Evolutionary conservation across 2,113 vertebrate genomes (phyloP), one percentile per base, ranked within the genome.

Genomic region (Syngnathus floridae): DNA sequence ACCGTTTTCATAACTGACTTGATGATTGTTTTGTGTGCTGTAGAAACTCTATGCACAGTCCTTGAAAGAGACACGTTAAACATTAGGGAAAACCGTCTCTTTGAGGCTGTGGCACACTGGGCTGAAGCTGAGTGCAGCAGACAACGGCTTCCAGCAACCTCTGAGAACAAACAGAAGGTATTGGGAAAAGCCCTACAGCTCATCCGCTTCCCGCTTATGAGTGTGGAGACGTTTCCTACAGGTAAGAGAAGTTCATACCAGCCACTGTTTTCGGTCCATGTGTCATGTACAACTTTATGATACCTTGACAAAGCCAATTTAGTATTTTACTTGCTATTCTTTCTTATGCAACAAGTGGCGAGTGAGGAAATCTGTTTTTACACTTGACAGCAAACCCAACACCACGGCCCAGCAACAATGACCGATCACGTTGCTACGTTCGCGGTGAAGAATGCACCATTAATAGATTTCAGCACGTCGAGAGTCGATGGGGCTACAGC

Each of bases 361-460:
- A 95, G 55, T 96, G 93, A 89, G 95, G 95, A 80, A 96, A 95
- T 86, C 84, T 97, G 83, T 94, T 45, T 14, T 14, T 97, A 82
- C 94, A 97, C 89, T 96, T 97, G 90, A 95, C 94, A 73, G 94
- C 95, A 89, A 97, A 97, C 79, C 95, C 95, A 76, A 97, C 97
- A 84, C 95, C 95, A 43, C 92, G 94, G 73, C 94, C 95, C 72
- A 93, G 95, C 74, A 96, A 95, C 88, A 93, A 94, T 65, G 95
- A 97, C 85, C 91, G 94, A 54, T 94, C 95, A 0, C 90, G 95
- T 43, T 96, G 95, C 83, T 95, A 94, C 86, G 93, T 97, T 70
- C 88, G 94, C 65, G 95, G 95, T 35, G 95, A 95, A 77, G 95
- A 97, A 65, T 94, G 93, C 87, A 94, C 93, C 87, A 92, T 98